phyloP scores from a whole-genome alignment of 2,113 vertebrate species.

The Rhombomys opimus region DNA sequence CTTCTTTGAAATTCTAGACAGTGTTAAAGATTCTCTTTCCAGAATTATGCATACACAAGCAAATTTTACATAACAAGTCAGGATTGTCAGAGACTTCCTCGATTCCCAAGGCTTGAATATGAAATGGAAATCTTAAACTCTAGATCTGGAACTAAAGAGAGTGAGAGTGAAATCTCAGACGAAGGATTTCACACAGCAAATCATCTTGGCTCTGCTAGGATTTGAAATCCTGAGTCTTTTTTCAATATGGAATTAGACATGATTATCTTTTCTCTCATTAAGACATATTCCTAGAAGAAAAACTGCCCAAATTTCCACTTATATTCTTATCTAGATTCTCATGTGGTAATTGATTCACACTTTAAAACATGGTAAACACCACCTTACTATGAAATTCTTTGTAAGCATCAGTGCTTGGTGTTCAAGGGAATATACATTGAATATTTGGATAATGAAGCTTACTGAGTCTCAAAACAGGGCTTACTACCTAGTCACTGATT shows the following conservation, averaged over 20 bases:
- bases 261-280: conserved; percentile 44
- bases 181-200: background rate
- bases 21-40: background rate
- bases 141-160: conserved; percentile 14
- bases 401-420: conserved; percentile 5
- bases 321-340: conserved; percentile 6
- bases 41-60: background rate
- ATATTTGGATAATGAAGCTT: background rate
- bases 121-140: conserved; percentile 21
- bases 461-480: conserved; percentile 13
- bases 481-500: background rate
- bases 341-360: background rate
- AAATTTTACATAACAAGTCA: background rate
- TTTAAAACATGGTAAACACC: background rate
- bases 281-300: background rate
- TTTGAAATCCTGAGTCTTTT: background rate
- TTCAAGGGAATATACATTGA: background rate
- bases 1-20: conserved; percentile 32
- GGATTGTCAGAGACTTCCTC: background rate
- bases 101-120: conserved; percentile 26
- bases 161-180: background rate
- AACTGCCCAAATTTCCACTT: conserved; percentile 37
- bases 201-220: background rate
- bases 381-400: background rate
- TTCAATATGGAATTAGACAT: background rate